Percentiles rank a stretch among this genome's conserved stretches.
Evolutionary conservation across 2,888 invertebrate genomes (phyloP).

Genomic region (Eupithecia exiguata): DNA sequence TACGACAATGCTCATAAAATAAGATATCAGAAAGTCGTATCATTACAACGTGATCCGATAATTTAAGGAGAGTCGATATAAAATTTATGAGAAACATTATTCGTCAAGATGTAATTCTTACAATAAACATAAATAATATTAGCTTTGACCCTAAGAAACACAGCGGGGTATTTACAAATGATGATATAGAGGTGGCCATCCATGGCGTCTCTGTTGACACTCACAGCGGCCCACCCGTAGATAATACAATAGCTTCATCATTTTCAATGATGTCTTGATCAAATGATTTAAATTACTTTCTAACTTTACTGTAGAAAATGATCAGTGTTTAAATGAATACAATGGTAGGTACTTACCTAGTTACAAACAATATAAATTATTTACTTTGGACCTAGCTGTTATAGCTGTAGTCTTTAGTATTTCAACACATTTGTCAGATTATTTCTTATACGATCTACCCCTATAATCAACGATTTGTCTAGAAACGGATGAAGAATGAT

Average conservation of each 20-base stretch:
- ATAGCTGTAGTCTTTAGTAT: too few relatives aligned
- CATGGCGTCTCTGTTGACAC: slow-evolving; percentile 34
- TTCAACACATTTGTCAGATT: neutral
- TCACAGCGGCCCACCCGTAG: slow-evolving; percentile 33
- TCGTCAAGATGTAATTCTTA: slow-evolving; percentile 28
- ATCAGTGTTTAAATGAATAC: neutral
- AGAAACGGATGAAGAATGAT: slow-evolving; percentile 17
- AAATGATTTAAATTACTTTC: neutral
- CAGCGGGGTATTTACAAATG: slow-evolving; percentile 37
- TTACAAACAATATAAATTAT: too few relatives aligned
- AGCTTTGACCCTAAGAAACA: slow-evolving; percentile 29
- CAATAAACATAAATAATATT: slow-evolving; percentile 36
- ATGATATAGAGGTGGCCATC: slow-evolving; percentile 34
- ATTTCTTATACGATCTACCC: neutral
- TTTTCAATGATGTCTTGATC: slow-evolving; percentile 27
- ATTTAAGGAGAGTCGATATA: slow-evolving; percentile 11
- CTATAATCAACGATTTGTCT: neutral
- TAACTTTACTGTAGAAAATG: neutral
- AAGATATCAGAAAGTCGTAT: slow-evolving; percentile 6
- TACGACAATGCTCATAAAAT: slow-evolving; percentile 2
- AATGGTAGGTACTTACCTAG: too few relatives aligned
- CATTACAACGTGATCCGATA: slow-evolving; percentile 1
- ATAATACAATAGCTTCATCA: slow-evolving; percentile 25
- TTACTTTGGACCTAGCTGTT: too few relatives aligned
- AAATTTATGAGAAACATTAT: slow-evolving; percentile 27